phyloP scores from a whole-genome alignment of 2,113 vertebrate species.

The Tyto alba region DNA sequence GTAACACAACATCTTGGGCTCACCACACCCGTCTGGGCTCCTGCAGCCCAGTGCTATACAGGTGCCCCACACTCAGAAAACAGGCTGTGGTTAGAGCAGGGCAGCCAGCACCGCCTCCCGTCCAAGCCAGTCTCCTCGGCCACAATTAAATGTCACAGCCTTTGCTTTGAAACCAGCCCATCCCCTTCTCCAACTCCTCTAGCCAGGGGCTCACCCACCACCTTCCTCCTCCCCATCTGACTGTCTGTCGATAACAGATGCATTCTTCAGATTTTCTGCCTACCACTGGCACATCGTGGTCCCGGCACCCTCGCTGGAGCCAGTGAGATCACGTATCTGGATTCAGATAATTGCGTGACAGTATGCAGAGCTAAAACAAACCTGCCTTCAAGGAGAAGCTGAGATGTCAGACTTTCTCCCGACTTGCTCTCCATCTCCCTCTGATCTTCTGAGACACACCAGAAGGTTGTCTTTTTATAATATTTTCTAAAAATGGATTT shows the following conservation, averaged over 20 bases:
- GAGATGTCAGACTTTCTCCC: background rate
- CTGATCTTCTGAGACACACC: background rate
- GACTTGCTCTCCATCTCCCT: background rate
- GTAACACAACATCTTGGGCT: background rate
- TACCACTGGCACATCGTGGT: background rate
- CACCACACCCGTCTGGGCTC: fast-evolving
- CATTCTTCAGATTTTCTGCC: conserved; percentile 8
- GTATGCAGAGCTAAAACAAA: background rate
- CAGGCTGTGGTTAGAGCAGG: background rate
- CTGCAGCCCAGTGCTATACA: background rate
- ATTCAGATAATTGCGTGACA: background rate
- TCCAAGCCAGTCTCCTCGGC: fast-evolving
- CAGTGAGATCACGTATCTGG: background rate
- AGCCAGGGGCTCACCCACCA: background rate
- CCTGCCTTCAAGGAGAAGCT: background rate
- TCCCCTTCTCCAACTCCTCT: background rate
- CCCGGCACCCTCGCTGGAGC: fast-evolving
- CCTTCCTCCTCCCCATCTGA: background rate
- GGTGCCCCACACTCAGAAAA: background rate
- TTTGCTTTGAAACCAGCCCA: background rate
- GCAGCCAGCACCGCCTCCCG: fast-evolving
- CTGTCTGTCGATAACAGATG: background rate
- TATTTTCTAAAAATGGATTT: background rate
- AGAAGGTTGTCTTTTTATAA: background rate
- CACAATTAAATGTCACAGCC: background rate